These are phyloP conservation scores for Rapana venosa DNA, from an alignment of 2,888 invertebrate species.

Conservation along the genomic window DNA sequence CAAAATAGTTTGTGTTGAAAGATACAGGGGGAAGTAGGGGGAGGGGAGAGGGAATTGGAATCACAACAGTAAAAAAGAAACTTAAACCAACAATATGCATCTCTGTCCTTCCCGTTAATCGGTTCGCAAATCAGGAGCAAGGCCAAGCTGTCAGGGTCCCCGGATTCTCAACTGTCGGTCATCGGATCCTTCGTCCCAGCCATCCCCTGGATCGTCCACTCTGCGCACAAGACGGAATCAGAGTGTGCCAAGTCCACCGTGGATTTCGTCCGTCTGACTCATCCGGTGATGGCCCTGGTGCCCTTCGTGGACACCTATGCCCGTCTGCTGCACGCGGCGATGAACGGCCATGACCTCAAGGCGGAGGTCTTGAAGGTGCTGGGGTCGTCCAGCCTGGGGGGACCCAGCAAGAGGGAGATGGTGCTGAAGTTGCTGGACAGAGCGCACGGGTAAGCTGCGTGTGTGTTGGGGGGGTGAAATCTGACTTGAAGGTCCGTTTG, in stretches of 20 bases:
- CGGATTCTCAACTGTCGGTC: conserved; percentile 67
- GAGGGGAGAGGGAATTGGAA: too few species aligned
- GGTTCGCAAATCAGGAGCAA: conserved; percentile 51
- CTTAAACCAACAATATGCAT: too few species aligned
- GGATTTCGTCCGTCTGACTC: conserved; percentile 70
- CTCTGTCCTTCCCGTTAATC: too few species aligned
- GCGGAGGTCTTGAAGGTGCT: conserved; percentile 58
- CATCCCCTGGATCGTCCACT: conserved; percentile 71
- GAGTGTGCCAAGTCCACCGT: conserved; percentile 65
- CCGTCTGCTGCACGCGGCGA: conserved; percentile 65
- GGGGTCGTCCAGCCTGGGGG: conserved; percentile 63
- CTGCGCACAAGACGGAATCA: conserved; percentile 64
- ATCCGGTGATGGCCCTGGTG: conserved; percentile 64
- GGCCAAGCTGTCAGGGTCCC: conserved; percentile 49
- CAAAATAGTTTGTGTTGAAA: too few species aligned
- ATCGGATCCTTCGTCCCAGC: conserved; percentile 67
- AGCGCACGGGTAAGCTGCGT: conserved; percentile 54
- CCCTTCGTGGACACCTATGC: conserved; percentile 68
- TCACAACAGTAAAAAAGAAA: too few species aligned
- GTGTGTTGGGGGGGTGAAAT: too few species aligned
- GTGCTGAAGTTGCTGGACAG: conserved; percentile 58
- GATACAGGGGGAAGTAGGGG: too few species aligned
- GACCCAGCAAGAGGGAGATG: conserved; percentile 58
- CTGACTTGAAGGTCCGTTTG: too few species aligned
- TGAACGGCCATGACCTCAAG: conserved; percentile 66